Percentiles rank a stretch among this genome's conserved stretches.
Conservation (phyloP, 2,888 invertebrate species). For the Bellardia bayeri region DNA sequence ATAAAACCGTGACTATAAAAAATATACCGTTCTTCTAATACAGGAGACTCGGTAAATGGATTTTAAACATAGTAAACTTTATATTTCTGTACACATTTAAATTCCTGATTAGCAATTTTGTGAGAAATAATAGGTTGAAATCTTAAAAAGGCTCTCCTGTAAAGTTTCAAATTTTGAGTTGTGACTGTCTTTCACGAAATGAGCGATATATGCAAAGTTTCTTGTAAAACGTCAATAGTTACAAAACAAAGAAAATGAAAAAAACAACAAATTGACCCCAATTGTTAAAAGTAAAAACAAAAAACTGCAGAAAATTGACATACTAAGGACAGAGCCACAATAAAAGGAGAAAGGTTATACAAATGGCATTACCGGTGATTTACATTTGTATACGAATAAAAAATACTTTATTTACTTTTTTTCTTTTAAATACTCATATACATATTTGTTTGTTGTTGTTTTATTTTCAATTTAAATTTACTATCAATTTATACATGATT, state of each 20-base stretch:
- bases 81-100: no score
- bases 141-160: no score
- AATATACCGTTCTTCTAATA: no score
- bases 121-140: no score
- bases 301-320: conserved; percentile 20
- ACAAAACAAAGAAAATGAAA: conserved; percentile 4
- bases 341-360: background rate
- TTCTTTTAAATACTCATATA: conserved; percentile 20
- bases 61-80: no score
- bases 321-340: background rate
- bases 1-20: no score
- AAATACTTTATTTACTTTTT: conserved; percentile 30
- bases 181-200: no score
- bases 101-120: no score
- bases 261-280: conserved; percentile 37
- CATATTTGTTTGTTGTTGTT: conserved; percentile 26
- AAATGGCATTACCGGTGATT: conserved; percentile 20
- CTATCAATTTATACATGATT: conserved; percentile 54
- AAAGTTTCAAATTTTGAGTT: no score
- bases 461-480: conserved; percentile 59
- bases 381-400: conserved; percentile 13
- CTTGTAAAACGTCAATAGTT: background rate
- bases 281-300: conserved; percentile 4
- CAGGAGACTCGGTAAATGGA: no score
- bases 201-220: conserved; percentile 30